phyloP scores from a whole-genome alignment of 35 echinoderm and acorn worm genomes.

The Amphiura filiformis region DNA sequence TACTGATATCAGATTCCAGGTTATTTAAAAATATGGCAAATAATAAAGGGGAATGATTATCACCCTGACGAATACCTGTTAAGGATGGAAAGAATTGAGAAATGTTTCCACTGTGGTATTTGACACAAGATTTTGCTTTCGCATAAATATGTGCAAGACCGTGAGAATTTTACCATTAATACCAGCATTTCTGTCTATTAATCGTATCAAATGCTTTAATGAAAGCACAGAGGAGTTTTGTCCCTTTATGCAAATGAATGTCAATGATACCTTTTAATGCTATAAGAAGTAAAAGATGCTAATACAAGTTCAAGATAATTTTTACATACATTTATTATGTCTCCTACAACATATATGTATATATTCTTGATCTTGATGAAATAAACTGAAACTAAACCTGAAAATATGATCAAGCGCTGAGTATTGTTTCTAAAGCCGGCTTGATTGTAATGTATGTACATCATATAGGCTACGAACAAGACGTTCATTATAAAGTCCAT shows the following conservation, averaged over 20 bases:
- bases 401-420: background rate
- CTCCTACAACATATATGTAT: too few relatives aligned
- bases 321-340: too few relatives aligned
- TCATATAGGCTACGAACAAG: too few relatives aligned
- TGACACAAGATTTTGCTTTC: background rate
- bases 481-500: too few relatives aligned
- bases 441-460: too few relatives aligned
- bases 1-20: background rate
- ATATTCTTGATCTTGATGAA: too few relatives aligned
- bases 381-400: too few relatives aligned
- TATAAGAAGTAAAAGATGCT: too few relatives aligned
- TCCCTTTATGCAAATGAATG: background rate
- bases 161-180: background rate
- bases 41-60: background rate
- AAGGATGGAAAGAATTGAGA: background rate
- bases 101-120: background rate
- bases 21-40: background rate
- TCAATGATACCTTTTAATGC: background rate
- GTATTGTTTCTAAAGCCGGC: background rate
- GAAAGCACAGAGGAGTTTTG: background rate
- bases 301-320: too few relatives aligned
- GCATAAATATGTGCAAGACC: background rate
- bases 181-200: background rate
- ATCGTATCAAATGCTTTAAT: background rate
- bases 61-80: background rate